Conservation (phyloP, 2,113 vertebrate genomes). For the Talpa occidentalis region DNA sequence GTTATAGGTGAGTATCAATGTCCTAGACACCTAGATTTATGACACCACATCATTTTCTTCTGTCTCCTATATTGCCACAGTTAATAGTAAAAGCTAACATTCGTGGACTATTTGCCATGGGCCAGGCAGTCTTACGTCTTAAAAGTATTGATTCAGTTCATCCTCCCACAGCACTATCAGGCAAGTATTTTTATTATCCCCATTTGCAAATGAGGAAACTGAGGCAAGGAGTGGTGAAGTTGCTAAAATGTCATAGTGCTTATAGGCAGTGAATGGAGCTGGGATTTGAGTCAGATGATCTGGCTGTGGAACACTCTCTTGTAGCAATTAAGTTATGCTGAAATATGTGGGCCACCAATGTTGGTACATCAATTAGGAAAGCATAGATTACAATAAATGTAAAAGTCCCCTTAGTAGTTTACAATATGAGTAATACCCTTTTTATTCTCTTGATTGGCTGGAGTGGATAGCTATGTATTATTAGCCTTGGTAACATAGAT, state of each 20-base stretch:
- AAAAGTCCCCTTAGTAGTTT: neutral
- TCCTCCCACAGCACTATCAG: neutral
- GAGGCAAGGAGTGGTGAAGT: neutral
- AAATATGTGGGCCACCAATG: neutral
- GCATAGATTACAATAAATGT: neutral
- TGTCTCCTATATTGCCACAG: neutral
- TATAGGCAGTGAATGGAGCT: neutral
- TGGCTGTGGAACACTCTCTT: neutral
- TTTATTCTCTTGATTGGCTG: neutral
- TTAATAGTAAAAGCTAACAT: neutral
- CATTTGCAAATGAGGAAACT: neutral
- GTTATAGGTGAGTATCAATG: conserved; percentile 89
- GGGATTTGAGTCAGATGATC: neutral
- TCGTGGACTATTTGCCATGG: neutral
- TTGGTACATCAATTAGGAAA: neutral
- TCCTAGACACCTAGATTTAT: neutral
- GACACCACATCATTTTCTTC: neutral
- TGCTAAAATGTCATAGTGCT: neutral
- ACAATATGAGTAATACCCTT: neutral
- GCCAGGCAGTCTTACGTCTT: neutral
- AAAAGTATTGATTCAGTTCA: neutral
- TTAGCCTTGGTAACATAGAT: neutral
- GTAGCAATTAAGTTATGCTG: neutral
- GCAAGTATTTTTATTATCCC: neutral
- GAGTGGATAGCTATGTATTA: neutral